phyloP scores from a whole-genome alignment of 2,888 invertebrate species.

The Perizoma affinitatum region DNA sequence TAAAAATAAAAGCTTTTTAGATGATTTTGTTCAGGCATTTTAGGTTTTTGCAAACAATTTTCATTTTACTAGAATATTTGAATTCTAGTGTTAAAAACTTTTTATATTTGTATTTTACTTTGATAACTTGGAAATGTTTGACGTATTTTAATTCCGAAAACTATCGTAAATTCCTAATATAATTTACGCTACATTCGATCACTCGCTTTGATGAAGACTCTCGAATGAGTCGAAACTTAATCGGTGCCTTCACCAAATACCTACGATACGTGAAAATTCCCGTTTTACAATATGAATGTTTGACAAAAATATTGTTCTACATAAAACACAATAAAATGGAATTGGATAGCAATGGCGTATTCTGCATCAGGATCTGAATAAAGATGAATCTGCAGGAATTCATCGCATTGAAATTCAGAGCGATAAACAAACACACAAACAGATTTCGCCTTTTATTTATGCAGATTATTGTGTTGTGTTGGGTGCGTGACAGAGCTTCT shows the following conservation, averaged over 20 bases:
- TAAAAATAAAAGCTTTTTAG: conserved; percentile 29
- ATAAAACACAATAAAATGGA: conserved; percentile 1
- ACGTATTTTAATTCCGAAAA: no score
- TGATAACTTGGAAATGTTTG: no score
- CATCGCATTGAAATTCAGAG: conserved; percentile 40
- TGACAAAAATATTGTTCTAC: conserved; percentile 3
- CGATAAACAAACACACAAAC: conserved; percentile 39
- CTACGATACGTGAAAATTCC: no score
- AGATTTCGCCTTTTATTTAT: conserved; percentile 46
- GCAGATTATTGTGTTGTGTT: conserved; percentile 40
- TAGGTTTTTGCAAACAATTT: conserved; percentile 14
- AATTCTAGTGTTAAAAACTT: no score
- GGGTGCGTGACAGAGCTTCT: conserved; percentile 33
- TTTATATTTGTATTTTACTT: no score
- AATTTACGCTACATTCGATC: no score
- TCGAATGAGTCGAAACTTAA: no score
- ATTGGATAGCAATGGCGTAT: conserved; percentile 15
- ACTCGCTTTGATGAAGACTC: no score
- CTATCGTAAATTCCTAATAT: no score
- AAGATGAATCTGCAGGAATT: conserved; percentile 26
- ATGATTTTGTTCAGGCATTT: conserved; percentile 21
- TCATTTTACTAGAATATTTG: conserved; percentile 19
- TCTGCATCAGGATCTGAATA: conserved; percentile 21
- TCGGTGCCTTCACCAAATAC: no score
- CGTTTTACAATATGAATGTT: neutral